These are phyloP conservation scores for Pedionomus torquatus DNA, from an alignment of 2,113 vertebrate species.

Conservation along the genomic window DNA sequence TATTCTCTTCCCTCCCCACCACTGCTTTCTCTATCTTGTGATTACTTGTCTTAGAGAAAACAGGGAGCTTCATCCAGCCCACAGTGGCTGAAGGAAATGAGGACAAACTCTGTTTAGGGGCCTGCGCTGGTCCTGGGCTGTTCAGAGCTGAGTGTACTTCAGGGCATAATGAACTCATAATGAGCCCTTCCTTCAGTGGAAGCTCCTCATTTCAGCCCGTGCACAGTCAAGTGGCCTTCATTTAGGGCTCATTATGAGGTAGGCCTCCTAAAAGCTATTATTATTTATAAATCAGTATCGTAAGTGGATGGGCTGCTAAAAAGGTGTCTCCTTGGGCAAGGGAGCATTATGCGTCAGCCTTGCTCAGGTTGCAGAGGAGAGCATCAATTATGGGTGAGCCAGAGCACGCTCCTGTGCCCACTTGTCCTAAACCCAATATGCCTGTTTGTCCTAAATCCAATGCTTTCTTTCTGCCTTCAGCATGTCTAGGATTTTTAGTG, in stretches of 20 bases:
- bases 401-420: background rate
- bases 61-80: background rate
- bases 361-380: background rate
- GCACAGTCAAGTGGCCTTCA: background rate
- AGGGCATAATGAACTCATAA: background rate
- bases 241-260: background rate
- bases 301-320: background rate
- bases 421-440: background rate
- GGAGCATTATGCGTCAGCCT: background rate
- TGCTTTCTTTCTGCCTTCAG: background rate
- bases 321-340: background rate
- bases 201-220: background rate
- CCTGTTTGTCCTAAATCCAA: background rate
- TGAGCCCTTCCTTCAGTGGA: background rate
- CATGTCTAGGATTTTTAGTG: fast-evolving
- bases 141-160: background rate
- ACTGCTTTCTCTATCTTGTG: background rate
- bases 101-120: background rate
- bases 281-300: background rate
- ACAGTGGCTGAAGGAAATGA: background rate
- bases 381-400: background rate
- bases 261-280: background rate
- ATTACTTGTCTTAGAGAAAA: background rate
- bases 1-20: background rate
- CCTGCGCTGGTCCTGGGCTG: fast-evolving